Conservation (phyloP, 2,888 invertebrate species). For the Gymnoscelis rufifasciata region DNA sequence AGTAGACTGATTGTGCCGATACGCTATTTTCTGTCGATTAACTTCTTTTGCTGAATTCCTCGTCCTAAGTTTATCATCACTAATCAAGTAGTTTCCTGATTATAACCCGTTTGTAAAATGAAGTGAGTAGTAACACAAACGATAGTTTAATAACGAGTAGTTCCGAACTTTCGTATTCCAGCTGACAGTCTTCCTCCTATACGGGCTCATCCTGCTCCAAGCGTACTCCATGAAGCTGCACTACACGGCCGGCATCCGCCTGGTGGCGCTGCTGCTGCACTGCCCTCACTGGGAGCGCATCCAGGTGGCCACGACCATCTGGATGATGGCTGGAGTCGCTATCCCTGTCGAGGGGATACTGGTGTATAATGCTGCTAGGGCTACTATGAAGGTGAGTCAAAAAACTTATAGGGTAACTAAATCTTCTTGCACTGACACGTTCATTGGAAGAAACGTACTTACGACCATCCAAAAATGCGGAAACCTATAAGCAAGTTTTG, state of each 20-base stretch:
- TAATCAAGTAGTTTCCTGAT: neutral
- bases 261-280: conserved; percentile 54
- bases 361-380: conserved; percentile 60
- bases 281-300: conserved; percentile 59
- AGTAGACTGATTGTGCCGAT: too few species aligned
- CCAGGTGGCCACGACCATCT: conserved; percentile 42
- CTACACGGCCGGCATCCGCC: conserved; percentile 63
- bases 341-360: conserved; percentile 60
- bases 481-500: too few species aligned
- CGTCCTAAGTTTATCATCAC: too few species aligned
- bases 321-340: conserved; percentile 53
- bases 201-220: conserved; percentile 60
- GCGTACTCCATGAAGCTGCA: conserved; percentile 71
- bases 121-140: too few species aligned
- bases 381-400: conserved; percentile 49
- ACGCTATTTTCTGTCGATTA: too few species aligned
- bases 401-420: too few species aligned
- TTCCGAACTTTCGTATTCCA: conserved; percentile 19
- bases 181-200: conserved; percentile 61
- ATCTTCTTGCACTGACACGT: too few species aligned
- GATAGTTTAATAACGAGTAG: neutral
- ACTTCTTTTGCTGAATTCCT: too few species aligned
- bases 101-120: neutral
- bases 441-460: too few species aligned
- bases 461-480: too few species aligned